Base-by-base conservation (phyloP, 2,888 invertebrate species). In the Nymphalis urticae region DNA sequence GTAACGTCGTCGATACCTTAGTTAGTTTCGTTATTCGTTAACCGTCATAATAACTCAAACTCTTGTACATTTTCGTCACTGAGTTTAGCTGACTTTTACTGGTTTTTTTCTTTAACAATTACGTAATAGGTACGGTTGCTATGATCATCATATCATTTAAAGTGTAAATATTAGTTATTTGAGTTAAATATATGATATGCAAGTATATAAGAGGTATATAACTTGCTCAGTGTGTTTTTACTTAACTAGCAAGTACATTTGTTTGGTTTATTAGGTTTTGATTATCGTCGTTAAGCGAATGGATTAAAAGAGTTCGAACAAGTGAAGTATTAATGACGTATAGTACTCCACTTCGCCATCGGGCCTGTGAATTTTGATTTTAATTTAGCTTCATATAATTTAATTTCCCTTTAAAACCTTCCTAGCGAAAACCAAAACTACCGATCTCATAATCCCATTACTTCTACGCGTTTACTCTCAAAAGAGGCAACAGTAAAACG, bases 401-500 rank as follows among this genome's bases (percentile, higher is more conserved):
- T 82, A 82, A 85, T 84, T 83, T 80, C 79, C 80, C 83, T 84
- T 81, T 77, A 79, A 79, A 82, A 73, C 75, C 80, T 75, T 76
- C 77, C 76, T 79, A 79, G 75, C 76, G 77, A 77, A 79, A 82
- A 83, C 82, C 83, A 81, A 83, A 85, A 84, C 84, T 85, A 84
- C 82, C 84, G 83, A 86, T 85, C 82, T 82, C 83, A 81, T 88
- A 88, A 90, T 86, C 85, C 78, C 80, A 88, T 90, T 90, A 89
- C 84, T 90, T 89, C 89, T 87, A 87, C 87, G 80, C 86, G 86
- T 90, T 89, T 90, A 88, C 87, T 81, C 81, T 85, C 83, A 82
- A 88, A 89, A 90, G 90, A 84, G 90, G 89, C 86, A 89, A 89
- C 90, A 88, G 88, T 90, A 86, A 84, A 85, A 85, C 82, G 83